These are phyloP conservation scores for Piezodorus guildinii DNA, from an alignment of 1,140 invertebrate species.

Conservation along the genomic window DNA sequence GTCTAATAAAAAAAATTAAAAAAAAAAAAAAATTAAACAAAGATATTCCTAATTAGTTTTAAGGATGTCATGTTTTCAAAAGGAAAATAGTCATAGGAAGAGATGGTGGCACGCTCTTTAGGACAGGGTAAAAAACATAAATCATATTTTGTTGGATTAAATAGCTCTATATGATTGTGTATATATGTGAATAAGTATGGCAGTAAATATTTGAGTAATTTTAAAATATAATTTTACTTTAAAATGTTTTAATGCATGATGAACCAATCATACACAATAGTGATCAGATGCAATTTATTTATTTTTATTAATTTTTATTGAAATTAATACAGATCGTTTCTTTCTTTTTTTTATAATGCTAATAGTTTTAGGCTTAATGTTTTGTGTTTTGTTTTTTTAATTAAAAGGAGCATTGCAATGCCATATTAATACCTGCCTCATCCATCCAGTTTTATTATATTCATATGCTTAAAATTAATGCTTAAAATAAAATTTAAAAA, in stretches of 20 bases:
- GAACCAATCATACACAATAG: too few species aligned
- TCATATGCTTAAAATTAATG: too few species aligned
- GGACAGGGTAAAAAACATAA: slow-evolving; percentile 13
- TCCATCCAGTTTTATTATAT: slow-evolving; percentile 1
- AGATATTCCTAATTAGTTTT: not conserved
- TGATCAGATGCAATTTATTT: too few species aligned
- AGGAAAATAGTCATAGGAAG: not conserved
- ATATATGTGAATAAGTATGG: slow-evolving; percentile 10
- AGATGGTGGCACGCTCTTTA: slow-evolving; percentile 4
- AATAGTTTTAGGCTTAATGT: too few species aligned
- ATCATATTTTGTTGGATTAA: slow-evolving; percentile 9
- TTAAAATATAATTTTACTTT: too few species aligned
- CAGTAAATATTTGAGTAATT: not conserved
- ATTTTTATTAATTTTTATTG: too few species aligned
- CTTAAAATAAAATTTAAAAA: too few species aligned
- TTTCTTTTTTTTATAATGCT: too few species aligned
- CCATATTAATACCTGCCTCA: slow-evolving; percentile 8
- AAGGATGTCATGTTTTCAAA: slow-evolving; percentile 1
- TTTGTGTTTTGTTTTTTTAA: too few species aligned
- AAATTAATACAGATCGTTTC: too few species aligned
- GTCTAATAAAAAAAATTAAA: too few species aligned
- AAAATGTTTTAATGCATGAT: too few species aligned
- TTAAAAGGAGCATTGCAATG: not conserved
- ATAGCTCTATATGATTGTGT: slow-evolving; percentile 7
- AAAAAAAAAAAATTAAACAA: not conserved